Base-by-base conservation (phyloP, 64 coral and sea anemone species). In the Pachyseris speciosa region DNA sequence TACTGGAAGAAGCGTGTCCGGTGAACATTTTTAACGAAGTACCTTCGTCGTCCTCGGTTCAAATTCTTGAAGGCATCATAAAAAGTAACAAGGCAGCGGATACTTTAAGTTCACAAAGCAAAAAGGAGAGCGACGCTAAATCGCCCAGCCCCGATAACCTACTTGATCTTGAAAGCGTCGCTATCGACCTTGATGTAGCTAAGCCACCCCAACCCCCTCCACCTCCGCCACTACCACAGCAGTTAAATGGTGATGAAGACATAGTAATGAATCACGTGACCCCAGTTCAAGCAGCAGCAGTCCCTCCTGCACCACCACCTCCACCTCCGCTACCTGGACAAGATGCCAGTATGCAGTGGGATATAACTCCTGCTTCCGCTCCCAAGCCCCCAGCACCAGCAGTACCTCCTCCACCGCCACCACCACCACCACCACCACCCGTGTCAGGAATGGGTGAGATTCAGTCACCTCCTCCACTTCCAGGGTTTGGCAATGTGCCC, bases 391-490 rank as follows among this genome's bases (percentile, higher is more conserved):
- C 81, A n/a, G 37, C 37, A 9, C 73, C 84, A 41, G 84, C 31
- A 1, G 53, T 75, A 32, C 47, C 91, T 37, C 66, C 49, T 29
- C 25, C 53, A 0, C 86, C 86, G 12, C 58, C 93, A 15, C 69
- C 87, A 11, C 93, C 86, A 5, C 86, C 79, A 25, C 0, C 73
- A 16, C 44, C n/a, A n/a, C n/a, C n/a, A n/a, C n/a, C n/a, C n/a
- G n/a, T n/a, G n/a, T n/a, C 74, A 61, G 94, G 83, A 36, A 47
- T 25, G 28, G 22, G 19, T 13, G 65, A 16, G 0, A 38, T 67
- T 3, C 75, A 92, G 28, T 64, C 92, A 6, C 79, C 93, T n/a
- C 96, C 96, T 29, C 92, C 85, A 1, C 71, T 85, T 9, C 93
- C 89, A 27, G 88, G 92, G 1, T 47, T 72, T 58, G 77, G 64